phyloP scores from a whole-genome alignment of 2,888 invertebrate species.

The Dryobota labecula region DNA sequence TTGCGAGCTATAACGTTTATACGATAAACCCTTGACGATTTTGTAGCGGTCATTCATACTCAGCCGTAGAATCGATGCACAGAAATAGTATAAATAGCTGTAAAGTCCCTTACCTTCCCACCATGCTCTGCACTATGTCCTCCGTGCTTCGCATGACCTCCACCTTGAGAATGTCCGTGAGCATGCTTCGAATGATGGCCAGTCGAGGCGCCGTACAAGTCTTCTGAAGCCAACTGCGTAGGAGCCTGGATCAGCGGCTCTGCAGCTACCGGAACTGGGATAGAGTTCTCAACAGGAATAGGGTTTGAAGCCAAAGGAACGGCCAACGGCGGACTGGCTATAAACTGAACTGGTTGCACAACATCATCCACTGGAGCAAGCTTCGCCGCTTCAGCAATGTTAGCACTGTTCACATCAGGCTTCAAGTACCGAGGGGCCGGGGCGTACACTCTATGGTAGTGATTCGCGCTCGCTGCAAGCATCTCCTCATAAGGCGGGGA shows the following conservation, averaged over 20 bases:
- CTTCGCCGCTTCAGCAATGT: conserved; percentile 53
- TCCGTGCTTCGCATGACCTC: conserved; percentile 89
- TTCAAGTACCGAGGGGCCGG: conserved; percentile 73
- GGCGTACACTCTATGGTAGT: conserved; percentile 82
- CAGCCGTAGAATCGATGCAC: background rate
- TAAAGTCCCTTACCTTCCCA: conserved; percentile 83
- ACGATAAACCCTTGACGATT: background rate
- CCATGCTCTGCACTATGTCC: conserved; percentile 89
- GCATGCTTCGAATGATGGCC: conserved; percentile 78
- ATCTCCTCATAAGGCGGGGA: conserved; percentile 85
- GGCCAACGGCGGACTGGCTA: conserved; percentile 62
- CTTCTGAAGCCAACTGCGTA: conserved; percentile 71
- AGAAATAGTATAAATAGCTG: background rate
- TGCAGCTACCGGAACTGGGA: conserved; percentile 66
- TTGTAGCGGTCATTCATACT: conserved; percentile 3
- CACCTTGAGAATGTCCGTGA: conserved; percentile 84
- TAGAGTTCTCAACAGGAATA: conserved; percentile 58
- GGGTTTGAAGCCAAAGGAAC: conserved; percentile 65
- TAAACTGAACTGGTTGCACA: conserved; percentile 66
- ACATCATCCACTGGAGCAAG: conserved; percentile 45
- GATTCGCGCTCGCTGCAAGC: conserved; percentile 86
- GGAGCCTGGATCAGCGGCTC: conserved; percentile 68
- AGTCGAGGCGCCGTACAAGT: conserved; percentile 73
- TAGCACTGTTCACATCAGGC: conserved; percentile 73
- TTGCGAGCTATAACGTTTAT: background rate